A percentile compares a stretch with the other conserved stretches of the same genome.
Conservation (phyloP, 2,113 vertebrate genomes). For the Ranitomeya imitator region DNA sequence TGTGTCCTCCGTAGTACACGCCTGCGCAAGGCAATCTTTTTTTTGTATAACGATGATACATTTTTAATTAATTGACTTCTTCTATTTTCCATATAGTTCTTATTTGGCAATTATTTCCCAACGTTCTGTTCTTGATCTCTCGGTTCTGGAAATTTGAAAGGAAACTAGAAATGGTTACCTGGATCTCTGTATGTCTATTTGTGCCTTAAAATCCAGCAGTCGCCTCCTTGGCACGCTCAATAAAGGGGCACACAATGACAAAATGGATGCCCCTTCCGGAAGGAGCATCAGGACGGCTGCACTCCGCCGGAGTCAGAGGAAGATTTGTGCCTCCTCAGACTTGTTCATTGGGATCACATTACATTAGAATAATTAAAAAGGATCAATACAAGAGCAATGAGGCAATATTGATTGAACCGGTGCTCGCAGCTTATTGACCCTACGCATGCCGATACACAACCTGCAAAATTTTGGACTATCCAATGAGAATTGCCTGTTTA, state of each 20-base stretch:
- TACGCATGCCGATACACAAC: not conserved
- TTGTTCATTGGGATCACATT: not conserved
- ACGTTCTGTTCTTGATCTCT: no score
- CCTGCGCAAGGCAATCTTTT: no score
- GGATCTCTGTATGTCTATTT: no score
- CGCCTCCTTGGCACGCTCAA: no score
- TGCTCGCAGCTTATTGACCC: not conserved
- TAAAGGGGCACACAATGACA: not conserved
- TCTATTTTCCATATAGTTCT: no score
- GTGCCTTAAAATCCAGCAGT: no score
- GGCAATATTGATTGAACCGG: conserved; percentile 5
- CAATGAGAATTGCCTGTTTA: not conserved
- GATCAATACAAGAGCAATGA: conserved; percentile 1
- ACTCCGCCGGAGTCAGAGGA: not conserved
- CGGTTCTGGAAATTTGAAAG: no score
- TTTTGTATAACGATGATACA: no score
- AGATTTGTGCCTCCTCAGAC: not conserved
- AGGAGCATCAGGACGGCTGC: not conserved
- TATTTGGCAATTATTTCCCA: no score
- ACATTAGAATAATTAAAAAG: not conserved
- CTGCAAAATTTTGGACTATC: not conserved
- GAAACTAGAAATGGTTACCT: no score
- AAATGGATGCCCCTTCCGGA: not conserved
- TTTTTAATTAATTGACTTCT: no score
- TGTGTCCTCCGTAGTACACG: no score